Conservation (phyloP, 2,888 invertebrate species). For the Zhengitettix transpicula region DNA sequence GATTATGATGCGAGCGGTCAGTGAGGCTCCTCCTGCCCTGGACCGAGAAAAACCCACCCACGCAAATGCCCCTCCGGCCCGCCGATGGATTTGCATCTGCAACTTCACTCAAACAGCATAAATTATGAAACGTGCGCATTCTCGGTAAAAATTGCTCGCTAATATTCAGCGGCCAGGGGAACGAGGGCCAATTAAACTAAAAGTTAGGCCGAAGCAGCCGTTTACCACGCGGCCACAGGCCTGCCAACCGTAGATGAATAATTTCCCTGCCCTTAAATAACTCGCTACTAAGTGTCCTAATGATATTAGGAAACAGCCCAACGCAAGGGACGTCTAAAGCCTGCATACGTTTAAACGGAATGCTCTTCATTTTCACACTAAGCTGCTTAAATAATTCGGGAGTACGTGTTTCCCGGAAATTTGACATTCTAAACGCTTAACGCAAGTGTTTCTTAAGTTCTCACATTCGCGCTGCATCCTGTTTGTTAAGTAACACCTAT, state of each 20-base stretch:
- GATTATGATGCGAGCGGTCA: constrained; percentile 12
- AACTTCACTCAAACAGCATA: background rate
- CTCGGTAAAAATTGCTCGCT: background rate
- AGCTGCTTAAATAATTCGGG: too few species aligned
- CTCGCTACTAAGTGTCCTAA: background rate
- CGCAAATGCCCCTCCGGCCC: background rate
- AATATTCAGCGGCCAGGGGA: background rate
- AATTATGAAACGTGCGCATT: background rate
- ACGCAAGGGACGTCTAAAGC: too few species aligned
- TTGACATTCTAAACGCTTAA: too few species aligned
- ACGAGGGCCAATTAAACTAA: background rate
- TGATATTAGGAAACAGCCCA: background rate
- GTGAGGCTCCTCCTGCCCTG: background rate
- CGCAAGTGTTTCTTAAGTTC: too few species aligned
- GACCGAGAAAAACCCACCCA: background rate
- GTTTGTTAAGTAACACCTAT: too few species aligned
- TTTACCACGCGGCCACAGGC: background rate
- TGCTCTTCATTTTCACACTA: too few species aligned
- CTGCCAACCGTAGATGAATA: background rate
- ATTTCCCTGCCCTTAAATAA: background rate
- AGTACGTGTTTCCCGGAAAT: too few species aligned
- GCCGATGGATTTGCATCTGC: background rate
- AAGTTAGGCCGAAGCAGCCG: background rate
- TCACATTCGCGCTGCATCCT: too few species aligned
- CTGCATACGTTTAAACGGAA: too few species aligned